Percentiles rank a stretch among this genome's conserved stretches.
Evolutionary conservation across 2,797 vertebrate genomes (phyloP).

Genomic region (Podargus strigoides): DNA sequence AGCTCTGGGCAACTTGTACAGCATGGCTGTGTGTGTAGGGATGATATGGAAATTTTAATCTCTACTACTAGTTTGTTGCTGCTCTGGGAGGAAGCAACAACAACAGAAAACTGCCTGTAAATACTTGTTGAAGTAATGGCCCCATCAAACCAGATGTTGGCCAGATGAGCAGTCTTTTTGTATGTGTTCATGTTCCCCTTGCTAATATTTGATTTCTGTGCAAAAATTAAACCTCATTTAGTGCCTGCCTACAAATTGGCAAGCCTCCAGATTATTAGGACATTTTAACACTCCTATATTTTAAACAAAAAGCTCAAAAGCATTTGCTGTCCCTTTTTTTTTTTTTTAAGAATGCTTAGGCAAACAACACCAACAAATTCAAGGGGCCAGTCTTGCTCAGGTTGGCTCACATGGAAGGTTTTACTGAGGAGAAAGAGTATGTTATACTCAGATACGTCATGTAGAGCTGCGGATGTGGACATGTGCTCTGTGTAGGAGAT

Average conservation of each 20-base stretch:
- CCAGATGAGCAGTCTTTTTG: slow-evolving; percentile 49
- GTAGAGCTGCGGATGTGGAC: not conserved
- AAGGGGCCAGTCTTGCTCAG: fast-evolving
- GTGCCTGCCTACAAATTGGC: not conserved
- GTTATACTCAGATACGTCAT: not conserved
- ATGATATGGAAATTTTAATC: slow-evolving; percentile 28
- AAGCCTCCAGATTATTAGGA: not conserved
- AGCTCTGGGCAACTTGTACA: not conserved
- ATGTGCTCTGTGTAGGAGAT: not conserved
- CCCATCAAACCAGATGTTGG: slow-evolving; percentile 53
- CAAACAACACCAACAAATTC: not conserved
- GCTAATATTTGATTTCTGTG: slow-evolving; percentile 48
- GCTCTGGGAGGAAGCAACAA: slow-evolving; percentile 48
- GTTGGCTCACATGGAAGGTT: not conserved
- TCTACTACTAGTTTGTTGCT: slow-evolving; percentile 33
- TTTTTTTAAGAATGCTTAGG: not conserved
- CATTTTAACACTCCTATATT: not conserved
- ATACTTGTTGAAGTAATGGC: slow-evolving; percentile 58
- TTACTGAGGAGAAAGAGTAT: not conserved
- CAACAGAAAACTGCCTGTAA: slow-evolving; percentile 17
- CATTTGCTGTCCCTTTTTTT: not conserved
- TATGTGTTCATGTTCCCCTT: slow-evolving; percentile 12
- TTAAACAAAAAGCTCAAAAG: not conserved
- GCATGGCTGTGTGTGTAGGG: not conserved
- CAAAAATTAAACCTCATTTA: slow-evolving; percentile 44